These are phyloP conservation scores for Apantesis nais DNA, from an alignment of 2,888 invertebrate genomes.

Conservation along the genomic window DNA sequence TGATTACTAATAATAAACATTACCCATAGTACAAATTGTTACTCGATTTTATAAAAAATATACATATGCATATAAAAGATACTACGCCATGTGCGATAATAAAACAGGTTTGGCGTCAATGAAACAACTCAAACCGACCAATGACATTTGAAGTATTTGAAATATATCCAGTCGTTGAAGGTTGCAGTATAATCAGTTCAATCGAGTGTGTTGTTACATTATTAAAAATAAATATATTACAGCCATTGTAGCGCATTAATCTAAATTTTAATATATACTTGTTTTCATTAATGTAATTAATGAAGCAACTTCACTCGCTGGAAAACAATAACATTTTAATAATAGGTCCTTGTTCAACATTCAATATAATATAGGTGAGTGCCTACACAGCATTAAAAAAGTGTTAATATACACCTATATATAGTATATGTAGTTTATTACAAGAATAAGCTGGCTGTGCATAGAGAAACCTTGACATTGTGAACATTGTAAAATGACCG, in stretches of 20 bases:
- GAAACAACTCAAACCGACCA: constrained; percentile 9
- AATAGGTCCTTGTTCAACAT: constrained; percentile 17
- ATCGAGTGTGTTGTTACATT: constrained; percentile 7
- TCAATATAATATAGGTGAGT: constrained; percentile 27
- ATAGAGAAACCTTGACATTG: constrained; percentile 74
- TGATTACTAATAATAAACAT: background rate
- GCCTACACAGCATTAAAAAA: constrained; percentile 17
- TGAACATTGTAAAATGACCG: constrained; percentile 66
- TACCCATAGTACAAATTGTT: background rate
- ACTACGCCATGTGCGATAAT: constrained; percentile 3
- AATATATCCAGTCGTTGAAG: constrained; percentile 15
- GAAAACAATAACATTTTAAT: constrained; percentile 15
- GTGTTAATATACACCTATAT: background rate
- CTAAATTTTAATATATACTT: background rate
- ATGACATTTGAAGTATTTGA: constrained; percentile 9
- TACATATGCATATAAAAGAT: background rate
- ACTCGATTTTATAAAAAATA: background rate
- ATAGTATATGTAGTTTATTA: constrained; percentile 26
- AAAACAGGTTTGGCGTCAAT: constrained; percentile 6
- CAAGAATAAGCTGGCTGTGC: constrained; percentile 35
- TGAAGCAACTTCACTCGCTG: background rate
- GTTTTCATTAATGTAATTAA: background rate
- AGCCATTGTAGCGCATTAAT: background rate
- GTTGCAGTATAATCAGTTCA: constrained; percentile 7
- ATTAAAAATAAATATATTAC: constrained; percentile 5